Base-by-base conservation (phyloP, 2,888 invertebrate species). In the Argyra leucocephala region DNA sequence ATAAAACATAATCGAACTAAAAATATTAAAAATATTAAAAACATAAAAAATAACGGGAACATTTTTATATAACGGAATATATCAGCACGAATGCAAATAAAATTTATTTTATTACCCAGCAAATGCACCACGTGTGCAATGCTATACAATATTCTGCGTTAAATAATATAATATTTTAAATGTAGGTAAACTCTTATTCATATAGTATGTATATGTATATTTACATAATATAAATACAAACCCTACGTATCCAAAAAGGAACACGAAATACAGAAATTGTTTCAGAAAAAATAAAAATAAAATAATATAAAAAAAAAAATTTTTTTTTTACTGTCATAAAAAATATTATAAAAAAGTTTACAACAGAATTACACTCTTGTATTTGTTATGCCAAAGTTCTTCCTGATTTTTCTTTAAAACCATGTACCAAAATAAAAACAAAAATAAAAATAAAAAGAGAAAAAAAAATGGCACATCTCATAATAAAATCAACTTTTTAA, bases 401-500 rank as follows among this genome's bases (percentile, higher is more conserved):
- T 48, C 18, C 48, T 18, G 7, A 5, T 48, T 48, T 48, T 48
- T 1, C 18, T 1, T 15, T 48, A 15, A n/a, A 31, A 18, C 18
- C 18, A 5, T 18, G 5, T 15, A 6, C 15, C 1, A 48, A 48
- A 15, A 48, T 2, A 48, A 48, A 18, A 48, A 48, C 2, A n/a
- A 48, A 48, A 48, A 18, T 5, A 48, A 48, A 48, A 48, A 1
- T 2, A 18, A 48, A 48, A 48, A 18, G 18, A 18, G 9, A 48
- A 48, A 48, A n/a, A 48, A 48, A 48, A 1, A 48, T 48, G 48
- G 48, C 15, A 48, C 5, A 48, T 48, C 48, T 48, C 48, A 48
- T 48, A 48, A 48, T 48, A 48, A 48, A 48, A 48, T 48, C 15
- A 48, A 48, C 48, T 48, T 48, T 48, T 48, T 48, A 48, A 48